Base-by-base conservation (phyloP, 2,113 vertebrate species). In the Piprites chloris region DNA sequence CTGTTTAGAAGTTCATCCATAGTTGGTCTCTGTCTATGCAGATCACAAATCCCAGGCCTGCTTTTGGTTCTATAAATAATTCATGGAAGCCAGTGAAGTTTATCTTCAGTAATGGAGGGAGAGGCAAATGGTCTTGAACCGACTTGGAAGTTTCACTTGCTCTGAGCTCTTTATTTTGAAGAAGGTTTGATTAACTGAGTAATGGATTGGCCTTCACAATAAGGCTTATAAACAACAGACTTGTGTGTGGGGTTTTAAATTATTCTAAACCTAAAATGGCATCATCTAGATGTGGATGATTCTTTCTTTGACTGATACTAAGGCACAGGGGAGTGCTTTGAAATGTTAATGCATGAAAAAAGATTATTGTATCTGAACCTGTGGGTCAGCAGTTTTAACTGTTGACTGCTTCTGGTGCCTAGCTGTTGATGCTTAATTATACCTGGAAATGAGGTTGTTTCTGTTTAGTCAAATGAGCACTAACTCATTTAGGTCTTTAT, bases 21-120 rank as follows among this genome's bases (percentile, higher is more conserved):
- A 63, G 69, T 22, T 95, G 81, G 65, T 94, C 26, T 83, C 63
- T 86, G 30, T 86, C 75, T 90, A 4, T 61, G 55, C 10, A 73
- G 61, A 14, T 87, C 59, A 77, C 37, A 61, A 91, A 78, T 93
- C 50, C 61, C 69, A 78, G 58, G 23, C 61, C 74, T 93, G 11
- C 12, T 89, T 86, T 81, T 86, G 52, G n/a, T 91, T 84, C 73
- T 89, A 85, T 81, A 95, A 91, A 85, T 93, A 91, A 67, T 63
- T 30, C 28, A 30, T 47, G 21, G 61, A 66, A 74, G 13, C 30
- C n/a, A 75, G 42, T 19, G 52, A n/a, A 24, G 46, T 79, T 52
- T n/a, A 8, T 77, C 30, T 46, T 71, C 52, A 81, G 37, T 81
- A 23, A 9, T 42, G 33, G 47, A 53, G 35, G 35, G 32, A 78